Evolutionary conservation across 1,140 invertebrate genomes (phyloP), one percentile per base, ranked within the genome.

Genomic region (Bactericera cockerelli): DNA sequence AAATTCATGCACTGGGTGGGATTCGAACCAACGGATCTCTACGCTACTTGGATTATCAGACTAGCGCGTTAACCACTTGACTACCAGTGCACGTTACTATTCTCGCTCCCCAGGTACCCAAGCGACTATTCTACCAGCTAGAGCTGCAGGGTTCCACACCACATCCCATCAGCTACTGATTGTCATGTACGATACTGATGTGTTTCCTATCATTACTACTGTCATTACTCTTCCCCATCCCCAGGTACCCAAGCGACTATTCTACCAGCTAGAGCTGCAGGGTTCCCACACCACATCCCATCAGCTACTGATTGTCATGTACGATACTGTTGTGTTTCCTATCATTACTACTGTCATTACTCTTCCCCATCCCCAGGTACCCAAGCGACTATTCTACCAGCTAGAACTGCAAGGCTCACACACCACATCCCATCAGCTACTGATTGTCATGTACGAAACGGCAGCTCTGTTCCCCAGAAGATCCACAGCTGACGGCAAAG

Each of bases 281-380:
- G 68, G 69, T 26, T 62, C 70, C 63, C 49, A 66, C 4, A 61
- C 69, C 8, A 66, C 21, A 21, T 49, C 73, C 2, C 75, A 80
- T 56, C 77, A 81, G 53, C 67, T 89, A 0, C 77, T 87, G 63
- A 77, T 89, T 4, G 77, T 81, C 1, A 80, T 86, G 70, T 86
- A 79, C 64, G 77, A 78, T 26, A 79, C 82, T 61, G 81, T n/a
- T n/a, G n/a, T n/a, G n/a, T n/a, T n/a, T n/a, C n/a, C n/a, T n/a
- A n/a, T n/a, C n/a, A n/a, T n/a, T n/a, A n/a, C n/a, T n/a, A n/a
- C n/a, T n/a, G n/a, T n/a, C n/a, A n/a, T n/a, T n/a, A n/a, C n/a
- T n/a, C n/a, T n/a, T n/a, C n/a, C n/a, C n/a, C n/a, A n/a, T n/a
- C n/a, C n/a, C n/a, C n/a, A n/a, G n/a, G 75, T 87, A 25, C 84